Evolutionary conservation across 2,113 vertebrate genomes (phyloP).

Genomic region (Hypomesus transpacificus): DNA sequence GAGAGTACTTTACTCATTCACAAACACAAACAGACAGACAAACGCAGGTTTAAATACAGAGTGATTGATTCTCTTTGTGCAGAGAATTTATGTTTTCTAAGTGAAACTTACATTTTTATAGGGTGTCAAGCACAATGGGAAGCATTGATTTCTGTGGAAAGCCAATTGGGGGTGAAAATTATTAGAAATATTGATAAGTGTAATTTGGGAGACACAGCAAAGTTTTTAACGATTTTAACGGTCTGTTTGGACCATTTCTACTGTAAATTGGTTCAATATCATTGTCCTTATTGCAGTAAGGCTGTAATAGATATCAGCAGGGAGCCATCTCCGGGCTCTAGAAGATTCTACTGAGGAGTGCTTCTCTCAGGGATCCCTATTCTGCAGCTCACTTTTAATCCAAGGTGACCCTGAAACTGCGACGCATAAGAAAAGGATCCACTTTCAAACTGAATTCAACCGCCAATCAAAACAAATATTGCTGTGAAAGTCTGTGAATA

Average conservation of each 20-base stretch:
- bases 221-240: slow-evolving; percentile 55
- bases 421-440: too few relatives aligned
- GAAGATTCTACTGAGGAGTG: neutral
- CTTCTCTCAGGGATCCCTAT: too few relatives aligned
- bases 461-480: too few relatives aligned
- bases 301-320: slow-evolving; percentile 48
- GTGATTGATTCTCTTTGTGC: slow-evolving; percentile 47
- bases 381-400: too few relatives aligned
- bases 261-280: slow-evolving; percentile 58
- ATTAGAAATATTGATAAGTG: slow-evolving; percentile 71
- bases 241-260: slow-evolving; percentile 54
- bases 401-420: too few relatives aligned
- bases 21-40: slow-evolving; percentile 16
- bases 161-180: slow-evolving; percentile 53
- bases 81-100: slow-evolving; percentile 43
- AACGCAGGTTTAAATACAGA: slow-evolving; percentile 46
- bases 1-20: neutral
- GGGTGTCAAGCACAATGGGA: slow-evolving; percentile 52
- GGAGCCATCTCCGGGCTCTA: slow-evolving; percentile 26
- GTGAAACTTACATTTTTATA: slow-evolving; percentile 52
- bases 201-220: slow-evolving; percentile 50
- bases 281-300: slow-evolving; percentile 54
- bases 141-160: slow-evolving; percentile 63
- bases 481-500: too few relatives aligned
- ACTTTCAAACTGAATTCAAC: too few relatives aligned